Base-by-base conservation (phyloP, 2,113 vertebrate genomes). In the Zosterops borbonicus region DNA sequence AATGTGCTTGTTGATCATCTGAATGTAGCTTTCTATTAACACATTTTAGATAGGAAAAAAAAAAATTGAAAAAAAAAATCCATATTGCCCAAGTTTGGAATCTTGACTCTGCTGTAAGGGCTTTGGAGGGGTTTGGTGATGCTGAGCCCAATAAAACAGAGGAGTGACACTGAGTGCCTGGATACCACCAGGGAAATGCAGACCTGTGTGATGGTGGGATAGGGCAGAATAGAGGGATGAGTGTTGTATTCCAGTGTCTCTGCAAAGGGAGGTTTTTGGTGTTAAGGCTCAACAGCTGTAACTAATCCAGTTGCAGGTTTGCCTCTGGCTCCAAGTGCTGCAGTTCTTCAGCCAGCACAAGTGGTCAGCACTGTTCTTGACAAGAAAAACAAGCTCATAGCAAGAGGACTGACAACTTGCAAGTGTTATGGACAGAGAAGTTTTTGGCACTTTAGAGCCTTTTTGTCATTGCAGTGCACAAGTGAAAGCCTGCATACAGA, bases 141-240 rank as follows among this genome's bases (percentile, higher is more conserved):
- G 62, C 29, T 60, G 23, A 92, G 31, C 27, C 14, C 2, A 35
- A 2, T 20, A 13, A 12, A 1, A 3, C 20, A 35, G 19, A 17
- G 11, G 7, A 10, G 35, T 93, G 53, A 58, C 44, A 28, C 15
- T 9, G 23, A 23, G 0, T 12, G 19, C 27, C 6, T 7, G 28
- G 29, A 74, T 55, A 50, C 11, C 71, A 37, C 28, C 68, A 18
- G 0, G 1, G 47, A 65, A 46, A 59, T 31, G 35, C 23, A 47
- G 27, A 60, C 2, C 5, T 12, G 27, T n/a, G n/a, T 0, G 1
- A 10, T n/a, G 12, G 8, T 44, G 14, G 24, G 70, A 21, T 0
- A 17, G n/a, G 31, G 25, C 3, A 39, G 39, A 14, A 12, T 0
- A 41, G 25, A 80, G 18, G 7, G 23, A 1, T 33, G 7, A 5